Base-by-base conservation (phyloP, 2,888 invertebrate species). In the Chironomus riparius region DNA sequence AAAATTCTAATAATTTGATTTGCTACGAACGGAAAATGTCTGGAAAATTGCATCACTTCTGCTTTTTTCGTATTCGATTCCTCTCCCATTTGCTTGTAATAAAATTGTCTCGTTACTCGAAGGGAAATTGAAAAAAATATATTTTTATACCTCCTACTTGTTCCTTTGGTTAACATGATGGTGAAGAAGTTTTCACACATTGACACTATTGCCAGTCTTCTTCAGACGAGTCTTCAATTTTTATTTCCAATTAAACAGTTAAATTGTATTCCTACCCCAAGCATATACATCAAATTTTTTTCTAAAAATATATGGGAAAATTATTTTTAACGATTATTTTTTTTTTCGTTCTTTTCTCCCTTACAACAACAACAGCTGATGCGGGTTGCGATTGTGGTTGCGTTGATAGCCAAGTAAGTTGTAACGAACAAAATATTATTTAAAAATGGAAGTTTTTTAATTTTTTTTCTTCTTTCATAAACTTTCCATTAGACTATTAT, bases 311-410 rank as follows among this genome's bases (percentile, higher is more conserved):
- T n/a, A 56, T 15, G 18, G 18, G 56, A 56, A 56, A 18, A 65
- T 22, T 6, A 22, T 22, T 3, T 15, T 65, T 65, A 65, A 65
- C 65, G 65, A 65, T 13, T 68, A 48, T 74, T 65, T 65, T 65
- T 73, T 4, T 38, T 38, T 38, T 38, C 10, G 28, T 15, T 28
- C 28, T 62, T 61, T 38, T 62, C 68, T 70, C 22, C 38, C 65
- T 10, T 38, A 38, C 38, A 10, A 38, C 7, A 10, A 47, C 24
- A 28, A 73, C 74, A 74, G 74, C 69, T 69, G 76, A 68, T 69
- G 71, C 76, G 81, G 82, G 81, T 80, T 84, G 85, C 80, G 83
- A 84, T 81, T 84, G 84, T 80, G 84, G 85, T 79, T 84, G 84
- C 79, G 81, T 83, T 79, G 83, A 83, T 78, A 80, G 83, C 73